These are phyloP conservation scores for Conistra vaccinii DNA, from an alignment of 2,888 invertebrate species.

Conservation along the genomic window DNA sequence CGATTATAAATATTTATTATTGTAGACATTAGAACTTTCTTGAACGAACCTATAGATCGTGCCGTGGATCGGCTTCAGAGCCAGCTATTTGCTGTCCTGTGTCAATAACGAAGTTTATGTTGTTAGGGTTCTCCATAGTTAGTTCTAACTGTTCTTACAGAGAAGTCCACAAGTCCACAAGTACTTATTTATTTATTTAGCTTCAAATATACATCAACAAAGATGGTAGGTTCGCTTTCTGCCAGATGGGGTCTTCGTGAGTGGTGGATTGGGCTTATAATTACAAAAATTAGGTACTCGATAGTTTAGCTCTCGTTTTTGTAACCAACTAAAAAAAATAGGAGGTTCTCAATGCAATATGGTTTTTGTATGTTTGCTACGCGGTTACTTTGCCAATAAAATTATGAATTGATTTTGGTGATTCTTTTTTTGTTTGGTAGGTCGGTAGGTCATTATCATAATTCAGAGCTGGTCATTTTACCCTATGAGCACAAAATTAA, in stretches of 20 bases:
- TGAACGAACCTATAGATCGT: not conserved
- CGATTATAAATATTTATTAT: conserved; percentile 23
- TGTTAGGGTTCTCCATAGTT: not conserved
- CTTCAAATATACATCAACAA: not conserved
- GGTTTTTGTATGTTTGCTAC: no score
- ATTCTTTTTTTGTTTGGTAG: no score
- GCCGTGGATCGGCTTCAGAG: not conserved
- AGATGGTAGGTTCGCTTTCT: not conserved
- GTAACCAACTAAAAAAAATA: no score
- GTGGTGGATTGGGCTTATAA: not conserved
- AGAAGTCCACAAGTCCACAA: not conserved
- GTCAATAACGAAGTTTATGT: conserved; percentile 5
- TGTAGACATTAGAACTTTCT: conserved; percentile 7
- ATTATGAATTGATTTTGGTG: no score
- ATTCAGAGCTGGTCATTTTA: no score
- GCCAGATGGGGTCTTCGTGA: not conserved
- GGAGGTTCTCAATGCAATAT: no score
- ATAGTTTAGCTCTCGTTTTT: not conserved
- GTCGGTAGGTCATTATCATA: no score
- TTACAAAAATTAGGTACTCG: not conserved
- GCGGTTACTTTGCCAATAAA: no score
- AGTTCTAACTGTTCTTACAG: not conserved
- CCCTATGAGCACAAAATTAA: no score
- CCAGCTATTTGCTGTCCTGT: conserved; percentile 21
- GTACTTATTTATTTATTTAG: not conserved